These are phyloP conservation scores for Gallinago nigripennis DNA, from an alignment of 2,797 vertebrate species.

Conservation along the genomic window DNA sequence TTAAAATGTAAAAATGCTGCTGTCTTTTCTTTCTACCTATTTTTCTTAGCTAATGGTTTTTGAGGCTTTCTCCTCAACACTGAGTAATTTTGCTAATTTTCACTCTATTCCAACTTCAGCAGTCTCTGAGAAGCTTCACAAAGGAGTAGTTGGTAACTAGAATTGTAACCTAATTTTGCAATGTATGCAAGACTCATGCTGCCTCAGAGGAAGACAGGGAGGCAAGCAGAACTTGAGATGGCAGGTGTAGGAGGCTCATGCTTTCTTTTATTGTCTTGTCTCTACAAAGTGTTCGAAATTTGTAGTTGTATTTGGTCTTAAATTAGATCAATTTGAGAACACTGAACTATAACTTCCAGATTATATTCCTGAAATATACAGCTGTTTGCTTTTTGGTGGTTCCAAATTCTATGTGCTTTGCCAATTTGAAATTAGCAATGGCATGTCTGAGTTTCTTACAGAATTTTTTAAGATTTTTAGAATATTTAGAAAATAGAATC, in stretches of 20 bases:
- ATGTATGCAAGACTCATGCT: background rate
- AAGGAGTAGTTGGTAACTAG: background rate
- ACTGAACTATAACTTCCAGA: background rate
- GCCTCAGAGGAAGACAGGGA: background rate
- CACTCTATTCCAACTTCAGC: background rate
- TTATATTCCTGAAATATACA: background rate
- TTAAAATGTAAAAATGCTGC: background rate
- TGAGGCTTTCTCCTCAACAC: background rate
- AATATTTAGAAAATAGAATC: background rate
- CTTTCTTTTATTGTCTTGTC: background rate
- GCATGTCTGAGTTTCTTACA: background rate
- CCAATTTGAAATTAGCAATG: background rate
- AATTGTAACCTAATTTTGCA: background rate
- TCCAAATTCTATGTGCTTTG: background rate
- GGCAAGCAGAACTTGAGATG: background rate
- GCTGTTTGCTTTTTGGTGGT: background rate
- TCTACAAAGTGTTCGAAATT: background rate
- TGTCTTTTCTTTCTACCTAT: background rate
- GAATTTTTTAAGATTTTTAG: background rate
- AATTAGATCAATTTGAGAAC: background rate
- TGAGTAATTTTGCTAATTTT: background rate
- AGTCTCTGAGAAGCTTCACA: background rate
- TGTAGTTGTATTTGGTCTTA: background rate
- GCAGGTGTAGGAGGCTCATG: too few relatives aligned
- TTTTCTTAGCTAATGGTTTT: background rate